Base-by-base conservation (phyloP, 2,888 invertebrate genomes). In the Apotomis turbidana region DNA sequence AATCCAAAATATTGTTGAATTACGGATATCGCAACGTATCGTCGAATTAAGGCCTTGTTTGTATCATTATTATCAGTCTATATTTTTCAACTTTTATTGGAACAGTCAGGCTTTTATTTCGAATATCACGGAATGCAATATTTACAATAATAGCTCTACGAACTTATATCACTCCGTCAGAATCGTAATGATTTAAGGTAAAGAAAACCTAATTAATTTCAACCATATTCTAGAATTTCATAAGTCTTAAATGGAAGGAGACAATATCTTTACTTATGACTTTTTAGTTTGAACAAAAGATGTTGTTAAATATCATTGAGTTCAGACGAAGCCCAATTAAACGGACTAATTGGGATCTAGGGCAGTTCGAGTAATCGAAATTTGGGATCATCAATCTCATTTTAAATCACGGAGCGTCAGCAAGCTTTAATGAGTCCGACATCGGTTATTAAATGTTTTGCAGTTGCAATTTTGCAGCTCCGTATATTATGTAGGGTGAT, bases 361-460 rank as follows among this genome's bases (percentile, higher is more conserved):
- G 59, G 36, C 58, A 63, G 63, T 58, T 12, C 15, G 63, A 54
- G 61, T 68, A 68, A 72, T 72, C 68, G 68, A 68, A 72, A 68
- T 72, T 68, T 58, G 62, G 63, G 57, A 68, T 63, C 72, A 68
- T 72, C 72, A 72, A 68, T 72, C 63, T 68, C 68, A 72, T 68
- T 68, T 68, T 59, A 68, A 59, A 72, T 58, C 57, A 62, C 58
- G 13, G 12, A 54, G 46, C 63, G 55, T 63, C 63, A 72, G 68
- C 63, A 63, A 59, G 68, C 62, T 63, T 68, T 51, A 68, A 58
- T 63, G 62, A 58, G 58, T 8, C 61, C 51, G 57, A 58, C 67
- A 57, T 62, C 69, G 51, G 61, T 51, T 41, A 57, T 68, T 27
- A 57, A 61, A 67, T 38, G 13, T 9, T 66, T 70, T 27, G 27